phyloP scores from a whole-genome alignment of 2,888 invertebrate genomes.

The Melanostoma scalare region DNA sequence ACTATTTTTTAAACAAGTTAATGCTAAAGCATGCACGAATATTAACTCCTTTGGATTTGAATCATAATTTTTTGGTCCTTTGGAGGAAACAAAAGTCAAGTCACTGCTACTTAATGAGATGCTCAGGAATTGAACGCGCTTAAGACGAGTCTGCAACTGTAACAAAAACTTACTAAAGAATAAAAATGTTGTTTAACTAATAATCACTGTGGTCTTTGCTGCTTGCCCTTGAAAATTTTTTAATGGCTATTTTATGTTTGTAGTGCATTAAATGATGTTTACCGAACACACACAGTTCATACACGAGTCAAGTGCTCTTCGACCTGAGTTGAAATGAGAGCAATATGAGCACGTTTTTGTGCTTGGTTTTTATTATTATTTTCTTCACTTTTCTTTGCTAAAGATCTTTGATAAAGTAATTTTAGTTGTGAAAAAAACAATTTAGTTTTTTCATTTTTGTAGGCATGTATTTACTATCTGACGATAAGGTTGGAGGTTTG shows the following conservation, averaged over 20 bases:
- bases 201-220: neutral
- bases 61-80: neutral
- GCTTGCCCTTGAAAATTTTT: slow-evolving; percentile 16
- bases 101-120: neutral
- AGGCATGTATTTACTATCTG: neutral
- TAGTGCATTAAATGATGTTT: slow-evolving; percentile 26
- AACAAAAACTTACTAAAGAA: neutral
- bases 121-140: neutral
- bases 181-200: neutral
- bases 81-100: neutral
- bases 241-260: slow-evolving; percentile 26
- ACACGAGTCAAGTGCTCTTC: slow-evolving; percentile 13
- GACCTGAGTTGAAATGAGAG: slow-evolving; percentile 7
- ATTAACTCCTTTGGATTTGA: neutral
- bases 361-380: neutral
- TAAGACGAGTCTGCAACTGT: slow-evolving; percentile 38
- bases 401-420: neutral
- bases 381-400: neutral
- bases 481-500: slow-evolving; percentile 2
- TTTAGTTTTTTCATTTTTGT: neutral
- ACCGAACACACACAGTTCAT: slow-evolving; percentile 5
- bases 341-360: slow-evolving; percentile 2
- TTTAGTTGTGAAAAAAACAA: neutral
- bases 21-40: neutral
- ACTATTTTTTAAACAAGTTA: neutral